Evolutionary conservation across 2,888 invertebrate genomes (phyloP).

Genomic region (Dryobotodes eremita): DNA sequence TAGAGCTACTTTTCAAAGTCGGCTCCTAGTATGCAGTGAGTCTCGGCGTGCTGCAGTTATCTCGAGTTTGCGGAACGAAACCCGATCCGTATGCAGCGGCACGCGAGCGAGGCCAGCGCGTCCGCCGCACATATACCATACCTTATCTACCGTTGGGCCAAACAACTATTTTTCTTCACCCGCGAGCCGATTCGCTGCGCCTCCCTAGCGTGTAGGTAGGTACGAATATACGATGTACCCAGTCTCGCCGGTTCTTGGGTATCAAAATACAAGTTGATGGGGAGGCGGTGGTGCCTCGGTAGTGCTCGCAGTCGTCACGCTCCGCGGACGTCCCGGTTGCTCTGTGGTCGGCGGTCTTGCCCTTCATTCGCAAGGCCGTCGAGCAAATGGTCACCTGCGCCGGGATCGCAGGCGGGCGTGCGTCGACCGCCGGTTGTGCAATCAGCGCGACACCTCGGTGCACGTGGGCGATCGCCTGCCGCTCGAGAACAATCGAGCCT

Average conservation of each 20-base stretch:
- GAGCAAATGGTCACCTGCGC: conserved; percentile 80
- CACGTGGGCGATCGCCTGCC: conserved; percentile 79
- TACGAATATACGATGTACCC: conserved; percentile 38
- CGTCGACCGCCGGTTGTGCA: conserved; percentile 78
- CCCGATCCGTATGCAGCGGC: conserved; percentile 85
- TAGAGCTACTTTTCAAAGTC: conserved; percentile 82
- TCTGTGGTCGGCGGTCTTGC: conserved; percentile 66
- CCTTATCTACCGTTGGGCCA: conserved; percentile 59
- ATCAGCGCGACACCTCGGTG: conserved; percentile 77
- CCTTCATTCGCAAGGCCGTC: conserved; percentile 79
- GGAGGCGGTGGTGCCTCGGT: conserved; percentile 58
- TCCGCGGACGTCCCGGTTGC: conserved; percentile 65
- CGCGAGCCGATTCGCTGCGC: conserved; percentile 63
- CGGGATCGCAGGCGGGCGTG: conserved; percentile 68
- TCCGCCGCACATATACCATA: conserved; percentile 66
- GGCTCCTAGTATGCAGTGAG: conserved; percentile 80
- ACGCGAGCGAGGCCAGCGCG: conserved; percentile 84
- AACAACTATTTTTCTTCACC: conserved; percentile 67
- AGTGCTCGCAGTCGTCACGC: conserved; percentile 71
- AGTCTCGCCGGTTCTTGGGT: conserved; percentile 62
- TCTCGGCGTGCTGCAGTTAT: conserved; percentile 82
- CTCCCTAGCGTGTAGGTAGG: conserved; percentile 64
- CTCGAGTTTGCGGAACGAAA: conserved; percentile 90
- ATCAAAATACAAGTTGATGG: conserved; percentile 50
- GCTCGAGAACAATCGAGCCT: conserved; percentile 85